These are phyloP conservation scores for Dromococcyx pavoninus DNA, from an alignment of 2,797 vertebrate species.

Conservation along the genomic window DNA sequence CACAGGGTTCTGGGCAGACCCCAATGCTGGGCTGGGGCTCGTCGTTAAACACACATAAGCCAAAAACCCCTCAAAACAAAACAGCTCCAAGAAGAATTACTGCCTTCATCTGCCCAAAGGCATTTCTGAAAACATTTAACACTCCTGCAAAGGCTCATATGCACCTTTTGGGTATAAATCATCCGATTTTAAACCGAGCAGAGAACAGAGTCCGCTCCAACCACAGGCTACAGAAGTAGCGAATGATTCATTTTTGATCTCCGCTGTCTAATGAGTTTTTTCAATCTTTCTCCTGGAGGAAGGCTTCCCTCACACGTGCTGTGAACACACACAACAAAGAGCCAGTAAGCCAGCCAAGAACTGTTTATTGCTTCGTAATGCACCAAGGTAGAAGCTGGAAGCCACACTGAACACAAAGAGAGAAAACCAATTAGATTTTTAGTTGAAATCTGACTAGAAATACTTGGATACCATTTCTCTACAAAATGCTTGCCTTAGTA, in stretches of 20 bases:
- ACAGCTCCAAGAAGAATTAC: background rate
- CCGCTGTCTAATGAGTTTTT: background rate
- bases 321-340: background rate
- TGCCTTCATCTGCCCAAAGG: background rate
- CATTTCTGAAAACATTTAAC: background rate
- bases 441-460: background rate
- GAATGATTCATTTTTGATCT: background rate
- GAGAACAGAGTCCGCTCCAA: background rate
- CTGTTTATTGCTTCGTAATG: conserved; percentile 19
- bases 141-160: background rate
- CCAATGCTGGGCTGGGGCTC: background rate
- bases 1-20: background rate
- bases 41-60: background rate
- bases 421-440: conserved; percentile 11
- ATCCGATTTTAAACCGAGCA: background rate
- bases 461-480: background rate
- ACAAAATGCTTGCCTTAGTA: background rate
- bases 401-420: background rate
- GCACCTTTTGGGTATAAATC: background rate
- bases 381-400: background rate
- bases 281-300: background rate
- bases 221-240: background rate
- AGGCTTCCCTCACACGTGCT: background rate
- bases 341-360: conserved; percentile 1
- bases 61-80: background rate